Base-by-base conservation (phyloP, 2,797 vertebrate species). In the Triplophysa bombifrons region DNA sequence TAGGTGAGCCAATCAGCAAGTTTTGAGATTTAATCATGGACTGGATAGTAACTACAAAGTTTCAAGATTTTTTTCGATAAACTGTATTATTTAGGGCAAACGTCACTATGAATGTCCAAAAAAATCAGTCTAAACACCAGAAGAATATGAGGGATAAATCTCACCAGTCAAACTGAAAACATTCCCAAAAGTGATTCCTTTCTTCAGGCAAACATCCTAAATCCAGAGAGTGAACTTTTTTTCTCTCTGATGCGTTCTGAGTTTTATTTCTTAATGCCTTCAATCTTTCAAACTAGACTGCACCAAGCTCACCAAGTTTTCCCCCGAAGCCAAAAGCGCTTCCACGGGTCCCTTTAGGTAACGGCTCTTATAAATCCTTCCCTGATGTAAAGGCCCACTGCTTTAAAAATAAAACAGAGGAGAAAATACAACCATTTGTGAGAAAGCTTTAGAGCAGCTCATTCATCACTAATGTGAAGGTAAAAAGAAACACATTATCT, bases 361-460 rank as follows among this genome's bases (percentile, higher is more conserved):
- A 66, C 74, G 17, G 20, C 34, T 30, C 41, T 76, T 66, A 65
- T 56, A 76, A 56, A 56, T 56, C n/a, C 9, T 66, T 75, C 22
- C 4, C 41, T 14, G 17, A 14, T 61, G 41, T 61, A 73, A 73
- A 48, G 22, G 19, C 19, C 4, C 14, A 16, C 27, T 64, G 30
- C 72, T 61, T 60, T 27, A 61, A 60, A 72, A 22, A 19, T 30
- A n/a, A 41, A 27, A 41, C 17, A 20, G n/a, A 53, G 2, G 30
- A 44, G 41, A 38, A 22, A 44, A 60, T 60, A 13, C 10, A 60
- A 27, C 58, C 34, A 22, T 13, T 74, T 12, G 16, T 10, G 22
- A 50, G 41, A 44, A 60, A 61, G 64, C n/a, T 65, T 75, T 65
- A 68, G 22, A 46, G 22, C 16, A 20, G 19, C 65, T 58, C 65